Evolutionary conservation across 2,113 vertebrate species (phyloP).

Genomic region (Aramus guarauna): DNA sequence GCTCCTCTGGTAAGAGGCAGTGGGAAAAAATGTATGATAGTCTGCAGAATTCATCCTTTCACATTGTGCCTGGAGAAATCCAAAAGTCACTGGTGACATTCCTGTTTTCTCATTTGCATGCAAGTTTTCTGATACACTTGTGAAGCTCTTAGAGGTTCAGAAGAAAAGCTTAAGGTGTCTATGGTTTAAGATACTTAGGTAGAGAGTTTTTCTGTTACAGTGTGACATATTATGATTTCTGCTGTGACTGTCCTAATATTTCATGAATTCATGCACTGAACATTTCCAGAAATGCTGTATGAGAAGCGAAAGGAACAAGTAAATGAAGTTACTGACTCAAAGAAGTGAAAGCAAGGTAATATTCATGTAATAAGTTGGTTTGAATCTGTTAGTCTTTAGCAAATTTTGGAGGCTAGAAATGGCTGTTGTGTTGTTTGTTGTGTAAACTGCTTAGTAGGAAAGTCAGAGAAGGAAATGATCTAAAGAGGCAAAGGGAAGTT

Average conservation of each 20-base stretch:
- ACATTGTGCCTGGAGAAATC: not conserved
- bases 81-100: not conserved
- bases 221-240: not conserved
- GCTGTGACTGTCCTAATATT: not conserved
- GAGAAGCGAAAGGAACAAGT: not conserved
- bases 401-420: not conserved
- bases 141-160: not conserved
- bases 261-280: not conserved
- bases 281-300: not conserved
- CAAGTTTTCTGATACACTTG: not conserved
- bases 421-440: not conserved
- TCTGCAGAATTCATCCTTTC: not conserved
- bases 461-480: not conserved
- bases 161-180: not conserved
- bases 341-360: not conserved
- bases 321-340: not conserved
- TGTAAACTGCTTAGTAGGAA: not conserved
- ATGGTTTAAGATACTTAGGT: not conserved
- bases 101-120: not conserved
- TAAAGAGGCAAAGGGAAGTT: not conserved
- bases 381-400: not conserved
- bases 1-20: not conserved
- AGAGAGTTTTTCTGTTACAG: not conserved
- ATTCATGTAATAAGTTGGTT: not conserved
- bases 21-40: not conserved